Conservation (phyloP, 2,797 vertebrate species). For the Halcyon smyrnensis region DNA sequence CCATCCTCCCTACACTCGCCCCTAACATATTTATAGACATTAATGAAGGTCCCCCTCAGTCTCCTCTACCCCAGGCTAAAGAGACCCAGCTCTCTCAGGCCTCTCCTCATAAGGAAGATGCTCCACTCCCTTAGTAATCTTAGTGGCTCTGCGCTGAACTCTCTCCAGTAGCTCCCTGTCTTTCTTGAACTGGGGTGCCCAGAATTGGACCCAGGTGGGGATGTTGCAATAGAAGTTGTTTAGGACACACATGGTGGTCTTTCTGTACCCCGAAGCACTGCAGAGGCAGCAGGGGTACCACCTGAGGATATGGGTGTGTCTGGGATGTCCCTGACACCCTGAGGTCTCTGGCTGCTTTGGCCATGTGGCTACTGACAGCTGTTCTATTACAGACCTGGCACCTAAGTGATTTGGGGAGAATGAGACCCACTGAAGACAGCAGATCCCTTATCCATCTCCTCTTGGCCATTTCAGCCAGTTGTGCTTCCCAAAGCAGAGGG, state of each 20-base stretch:
- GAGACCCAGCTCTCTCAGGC: too few species aligned
- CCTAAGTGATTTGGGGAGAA: not conserved
- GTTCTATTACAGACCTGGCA: not conserved
- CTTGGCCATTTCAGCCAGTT: not conserved
- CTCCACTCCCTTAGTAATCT: too few species aligned
- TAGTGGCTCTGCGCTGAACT: too few species aligned
- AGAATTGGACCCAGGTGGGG: too few species aligned
- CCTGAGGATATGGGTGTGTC: accelerated
- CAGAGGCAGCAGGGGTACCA: not conserved
- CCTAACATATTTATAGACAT: too few species aligned
- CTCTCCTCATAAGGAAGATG: too few species aligned
- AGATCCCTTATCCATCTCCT: not conserved
- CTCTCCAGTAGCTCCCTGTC: too few species aligned
- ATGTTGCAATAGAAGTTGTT: not conserved
- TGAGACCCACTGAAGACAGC: not conserved
- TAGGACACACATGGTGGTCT: not conserved
- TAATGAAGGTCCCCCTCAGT: too few species aligned
- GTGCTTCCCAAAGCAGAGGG: not conserved
- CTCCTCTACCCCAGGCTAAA: too few species aligned
- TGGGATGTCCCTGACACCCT: not conserved
- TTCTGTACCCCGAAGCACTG: not conserved
- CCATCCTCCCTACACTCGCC: too few species aligned
- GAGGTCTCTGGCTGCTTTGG: not conserved
- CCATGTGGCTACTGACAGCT: not conserved
- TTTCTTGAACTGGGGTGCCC: too few species aligned